Evolutionary conservation across 92 coral and sea anemone species (phyloP), one percentile per base, ranked within the genome.

Genomic region (Siderastrea siderea): DNA sequence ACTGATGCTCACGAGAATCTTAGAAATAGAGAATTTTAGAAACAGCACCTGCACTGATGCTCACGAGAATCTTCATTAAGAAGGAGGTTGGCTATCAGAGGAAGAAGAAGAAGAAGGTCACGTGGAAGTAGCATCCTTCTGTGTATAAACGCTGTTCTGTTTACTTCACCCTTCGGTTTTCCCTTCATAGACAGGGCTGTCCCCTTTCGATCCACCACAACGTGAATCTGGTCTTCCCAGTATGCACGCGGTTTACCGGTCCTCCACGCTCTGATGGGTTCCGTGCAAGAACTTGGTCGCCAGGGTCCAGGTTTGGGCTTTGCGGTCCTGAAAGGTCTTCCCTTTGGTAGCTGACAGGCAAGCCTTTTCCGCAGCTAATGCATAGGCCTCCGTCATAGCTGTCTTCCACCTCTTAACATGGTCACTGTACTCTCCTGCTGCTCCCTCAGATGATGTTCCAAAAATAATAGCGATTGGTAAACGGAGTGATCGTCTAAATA

Each of bases 161-260:
- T 19, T 62, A 13, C 45, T 16, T 15, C 75, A 46, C n/a, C 68
- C 9, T 70, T 80, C 82, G 3, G 87, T 65, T 51, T 74, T 80
- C n/a, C 71, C 86, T 71, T 66, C 48, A 80, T 72, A 87, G 60
- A 80, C 75, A 44, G 75, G 87, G 75, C 57, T 26, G 47, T 49
- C 82, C 54, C 81, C 86, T 55, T 74, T 44, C 58, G 71, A 14
- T 65, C 74, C 49, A 77, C 85, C 76, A 86, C 84, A 12, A 86
- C 78, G 15, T 87, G 80, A 43, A 87, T 80, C 48, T 79, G 65
- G 47, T 80, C 91, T 80, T 80, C 91, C 91, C 87, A 88, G 76
- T 88, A 47, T n/a, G 74, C 60, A 43, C 74, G 51, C 14, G 81
- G 73, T 68, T 81, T 81, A 60, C 87, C 1, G 91, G 87, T 14